Percentiles rank a stretch among this genome's conserved stretches.
phyloP scores from a whole-genome alignment of 2,888 invertebrate genomes.

The Drosophila formosana region DNA sequence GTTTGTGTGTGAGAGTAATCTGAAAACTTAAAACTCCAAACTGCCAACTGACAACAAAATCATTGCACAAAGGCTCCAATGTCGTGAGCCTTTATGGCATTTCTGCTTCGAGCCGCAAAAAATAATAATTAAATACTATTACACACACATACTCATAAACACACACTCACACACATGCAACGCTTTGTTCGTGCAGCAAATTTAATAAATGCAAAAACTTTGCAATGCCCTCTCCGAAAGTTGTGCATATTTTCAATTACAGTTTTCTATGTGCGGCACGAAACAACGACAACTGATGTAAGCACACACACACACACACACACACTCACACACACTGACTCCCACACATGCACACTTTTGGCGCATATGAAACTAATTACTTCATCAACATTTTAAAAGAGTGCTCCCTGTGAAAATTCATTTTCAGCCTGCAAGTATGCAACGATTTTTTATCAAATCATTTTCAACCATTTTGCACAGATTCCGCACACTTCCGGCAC shows the following conservation, averaged over 20 bases:
- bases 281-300: slow-evolving; percentile 26
- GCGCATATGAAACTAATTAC: slow-evolving; percentile 71
- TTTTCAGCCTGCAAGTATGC: slow-evolving; percentile 46
- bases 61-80: slow-evolving; percentile 31
- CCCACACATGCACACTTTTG: neutral
- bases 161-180: slow-evolving; percentile 13
- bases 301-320: slow-evolving; percentile 19
- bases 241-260: slow-evolving; percentile 75
- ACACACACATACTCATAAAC: slow-evolving; percentile 17
- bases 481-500: neutral
- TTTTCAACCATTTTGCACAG: slow-evolving; percentile 27
- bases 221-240: slow-evolving; percentile 60
- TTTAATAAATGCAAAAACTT: slow-evolving; percentile 76
- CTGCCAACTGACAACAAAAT: slow-evolving; percentile 43
- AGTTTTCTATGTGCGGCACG: slow-evolving; percentile 51
- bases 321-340: slow-evolving; percentile 15
- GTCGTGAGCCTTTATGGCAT: slow-evolving; percentile 19
- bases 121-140: slow-evolving; percentile 64
- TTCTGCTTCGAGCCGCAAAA: slow-evolving; percentile 32
- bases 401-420: slow-evolving; percentile 44
- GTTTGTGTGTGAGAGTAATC: neutral
- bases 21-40: slow-evolving; percentile 16
- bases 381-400: slow-evolving; percentile 72
- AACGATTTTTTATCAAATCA: slow-evolving; percentile 19
- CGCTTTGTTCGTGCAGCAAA: slow-evolving; percentile 51